These are phyloP conservation scores for Sacculina carcini DNA, from an alignment of 2,888 invertebrate species.

Conservation along the genomic window DNA sequence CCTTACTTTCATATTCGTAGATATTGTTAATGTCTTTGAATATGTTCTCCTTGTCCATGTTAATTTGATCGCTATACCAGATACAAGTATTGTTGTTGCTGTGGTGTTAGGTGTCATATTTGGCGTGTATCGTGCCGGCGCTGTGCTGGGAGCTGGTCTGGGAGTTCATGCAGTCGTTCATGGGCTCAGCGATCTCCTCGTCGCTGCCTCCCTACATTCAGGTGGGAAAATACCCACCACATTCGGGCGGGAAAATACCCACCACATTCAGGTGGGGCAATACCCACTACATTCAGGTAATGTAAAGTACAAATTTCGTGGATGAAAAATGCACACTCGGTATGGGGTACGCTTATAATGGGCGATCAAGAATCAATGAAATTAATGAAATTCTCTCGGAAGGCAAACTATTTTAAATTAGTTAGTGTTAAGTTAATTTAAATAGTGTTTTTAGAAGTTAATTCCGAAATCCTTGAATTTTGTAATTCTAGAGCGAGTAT, in stretches of 20 bases:
- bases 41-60: too few relatives aligned
- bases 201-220: slow-evolving; percentile 10
- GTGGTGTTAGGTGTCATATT: slow-evolving; percentile 47
- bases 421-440: too few relatives aligned
- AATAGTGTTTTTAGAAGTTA: too few relatives aligned
- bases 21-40: too few relatives aligned
- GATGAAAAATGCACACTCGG: background rate
- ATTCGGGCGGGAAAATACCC: slow-evolving; percentile 10
- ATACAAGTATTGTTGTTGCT: slow-evolving; percentile 5
- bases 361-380: background rate
- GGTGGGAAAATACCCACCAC: slow-evolving; percentile 10
- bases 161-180: slow-evolving; percentile 69
- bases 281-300: slow-evolving; percentile 12
- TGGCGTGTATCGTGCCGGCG: slow-evolving; percentile 60
- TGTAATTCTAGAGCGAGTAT: too few relatives aligned
- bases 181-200: slow-evolving; percentile 41
- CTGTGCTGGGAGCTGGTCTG: slow-evolving; percentile 74
- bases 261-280: slow-evolving; percentile 11
- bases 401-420: too few relatives aligned
- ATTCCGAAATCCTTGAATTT: too few relatives aligned
- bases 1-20: too few relatives aligned
- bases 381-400: background rate
- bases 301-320: too few relatives aligned
- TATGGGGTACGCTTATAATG: background rate
- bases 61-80: too few relatives aligned